Conservation (phyloP, 2,113 vertebrate genomes). For the Climacteris rufus region DNA sequence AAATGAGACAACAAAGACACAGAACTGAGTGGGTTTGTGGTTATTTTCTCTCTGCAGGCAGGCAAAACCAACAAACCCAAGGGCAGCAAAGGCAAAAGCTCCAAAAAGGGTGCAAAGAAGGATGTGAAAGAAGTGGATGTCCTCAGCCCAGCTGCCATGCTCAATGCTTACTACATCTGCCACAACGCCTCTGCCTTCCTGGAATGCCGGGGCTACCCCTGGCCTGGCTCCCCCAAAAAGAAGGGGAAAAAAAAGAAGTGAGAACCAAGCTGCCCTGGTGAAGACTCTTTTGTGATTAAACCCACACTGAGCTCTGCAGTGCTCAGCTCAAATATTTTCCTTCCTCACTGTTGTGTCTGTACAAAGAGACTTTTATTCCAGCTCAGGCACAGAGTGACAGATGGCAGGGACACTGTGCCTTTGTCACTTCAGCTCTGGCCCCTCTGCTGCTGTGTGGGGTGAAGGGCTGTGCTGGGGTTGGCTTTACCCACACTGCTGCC, state of each 20-base stretch:
- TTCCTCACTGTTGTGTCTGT: accelerated
- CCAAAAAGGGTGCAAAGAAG: constrained; percentile 63
- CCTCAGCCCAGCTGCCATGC: constrained; percentile 79
- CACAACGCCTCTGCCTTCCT: constrained; percentile 83
- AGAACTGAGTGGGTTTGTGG: background rate
- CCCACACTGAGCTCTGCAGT: background rate
- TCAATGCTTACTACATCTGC: constrained; percentile 84
- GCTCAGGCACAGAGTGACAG: background rate
- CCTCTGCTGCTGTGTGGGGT: background rate
- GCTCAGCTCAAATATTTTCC: background rate
- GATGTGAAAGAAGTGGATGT: constrained; percentile 66
- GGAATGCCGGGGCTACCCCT: constrained; percentile 76
- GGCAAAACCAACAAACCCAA: constrained; percentile 67
- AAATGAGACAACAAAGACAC: background rate
- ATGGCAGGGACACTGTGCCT: background rate
- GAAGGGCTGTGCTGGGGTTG: background rate
- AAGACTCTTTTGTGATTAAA: background rate
- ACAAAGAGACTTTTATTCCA: background rate
- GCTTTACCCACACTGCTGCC: background rate
- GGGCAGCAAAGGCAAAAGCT: constrained; percentile 1
- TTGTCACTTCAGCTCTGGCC: background rate
- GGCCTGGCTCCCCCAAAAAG: constrained; percentile 72
- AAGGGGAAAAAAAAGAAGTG: constrained; percentile 68
- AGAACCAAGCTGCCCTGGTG: accelerated
- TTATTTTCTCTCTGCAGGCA: constrained; percentile 59